These are phyloP conservation scores for Diachasma alloeum DNA, from an alignment of 1,140 invertebrate genomes.

Conservation along the genomic window DNA sequence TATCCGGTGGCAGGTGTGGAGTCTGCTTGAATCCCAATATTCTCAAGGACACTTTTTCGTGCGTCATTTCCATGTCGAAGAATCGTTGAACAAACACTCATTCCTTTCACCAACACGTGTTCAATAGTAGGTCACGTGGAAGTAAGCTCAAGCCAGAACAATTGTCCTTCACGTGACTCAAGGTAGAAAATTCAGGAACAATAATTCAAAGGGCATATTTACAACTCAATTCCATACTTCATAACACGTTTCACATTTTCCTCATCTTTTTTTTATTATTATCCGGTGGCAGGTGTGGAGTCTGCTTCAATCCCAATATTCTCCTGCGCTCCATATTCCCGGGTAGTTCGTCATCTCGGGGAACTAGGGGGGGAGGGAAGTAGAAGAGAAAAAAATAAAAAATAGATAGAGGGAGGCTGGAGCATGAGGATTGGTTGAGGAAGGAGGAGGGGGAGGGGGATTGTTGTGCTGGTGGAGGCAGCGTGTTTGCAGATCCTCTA, in stretches of 20 bases:
- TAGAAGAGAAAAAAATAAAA: conserved; percentile 6
- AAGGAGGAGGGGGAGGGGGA: conserved; percentile 34
- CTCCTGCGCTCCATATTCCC: background rate
- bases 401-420: background rate
- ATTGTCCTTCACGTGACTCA: too few species aligned
- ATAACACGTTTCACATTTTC: background rate
- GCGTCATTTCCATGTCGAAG: too few species aligned
- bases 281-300: background rate
- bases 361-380: conserved; percentile 24
- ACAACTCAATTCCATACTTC: conserved; percentile 2
- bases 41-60: too few species aligned
- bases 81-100: too few species aligned
- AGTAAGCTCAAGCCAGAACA: background rate
- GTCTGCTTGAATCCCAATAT: background rate
- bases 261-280: background rate
- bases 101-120: too few species aligned
- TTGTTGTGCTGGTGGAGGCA: conserved; percentile 39
- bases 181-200: background rate
- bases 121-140: background rate
- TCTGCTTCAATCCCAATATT: background rate
- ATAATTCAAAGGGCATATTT: background rate
- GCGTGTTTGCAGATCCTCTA: conserved; percentile 66
- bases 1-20: background rate
- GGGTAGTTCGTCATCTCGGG: background rate
- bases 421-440: background rate